phyloP scores from a whole-genome alignment of 2,113 vertebrate species.

The Nibea coibor region DNA sequence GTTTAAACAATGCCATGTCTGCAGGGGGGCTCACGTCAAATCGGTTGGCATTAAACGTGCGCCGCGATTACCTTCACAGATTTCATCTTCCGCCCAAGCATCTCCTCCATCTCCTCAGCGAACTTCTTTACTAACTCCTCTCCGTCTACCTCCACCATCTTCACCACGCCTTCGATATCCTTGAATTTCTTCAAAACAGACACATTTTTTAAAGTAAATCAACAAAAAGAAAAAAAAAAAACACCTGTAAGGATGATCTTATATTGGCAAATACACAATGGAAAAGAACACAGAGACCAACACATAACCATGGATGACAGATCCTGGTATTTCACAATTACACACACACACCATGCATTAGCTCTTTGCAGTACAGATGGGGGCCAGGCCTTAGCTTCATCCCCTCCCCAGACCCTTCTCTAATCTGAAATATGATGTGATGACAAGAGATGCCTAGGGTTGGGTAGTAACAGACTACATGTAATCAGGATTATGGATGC shows the following conservation, averaged over 20 bases:
- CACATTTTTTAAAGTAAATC: not conserved
- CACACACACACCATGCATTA: not conserved
- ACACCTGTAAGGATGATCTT: not conserved
- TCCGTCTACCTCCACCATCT: conserved; percentile 93
- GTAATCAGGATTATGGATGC: too few relatives aligned
- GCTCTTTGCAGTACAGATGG: conserved; percentile 12
- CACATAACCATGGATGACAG: not conserved
- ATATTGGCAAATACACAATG: not conserved
- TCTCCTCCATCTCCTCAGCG: conserved; percentile 94
- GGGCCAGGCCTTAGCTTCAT: conserved; percentile 24
- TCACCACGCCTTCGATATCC: conserved; percentile 90
- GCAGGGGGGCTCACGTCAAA: not conserved
- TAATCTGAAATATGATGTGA: conserved; percentile 34
- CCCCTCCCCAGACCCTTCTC: conserved; percentile 4
- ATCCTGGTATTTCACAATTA: conserved; percentile 7
- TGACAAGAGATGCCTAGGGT: not conserved
- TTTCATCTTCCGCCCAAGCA: conserved; percentile 94
- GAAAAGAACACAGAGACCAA: not conserved
- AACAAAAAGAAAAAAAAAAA: not conserved
- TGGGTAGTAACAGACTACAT: too few relatives aligned
- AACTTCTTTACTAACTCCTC: conserved; percentile 91
- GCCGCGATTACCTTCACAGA: conserved; percentile 88
- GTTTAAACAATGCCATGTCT: not conserved
- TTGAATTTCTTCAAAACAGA: conserved; percentile 90
- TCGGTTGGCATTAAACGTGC: not conserved